phyloP scores from a whole-genome alignment of 2,888 invertebrate species.

The Shargacucullia verbasci region DNA sequence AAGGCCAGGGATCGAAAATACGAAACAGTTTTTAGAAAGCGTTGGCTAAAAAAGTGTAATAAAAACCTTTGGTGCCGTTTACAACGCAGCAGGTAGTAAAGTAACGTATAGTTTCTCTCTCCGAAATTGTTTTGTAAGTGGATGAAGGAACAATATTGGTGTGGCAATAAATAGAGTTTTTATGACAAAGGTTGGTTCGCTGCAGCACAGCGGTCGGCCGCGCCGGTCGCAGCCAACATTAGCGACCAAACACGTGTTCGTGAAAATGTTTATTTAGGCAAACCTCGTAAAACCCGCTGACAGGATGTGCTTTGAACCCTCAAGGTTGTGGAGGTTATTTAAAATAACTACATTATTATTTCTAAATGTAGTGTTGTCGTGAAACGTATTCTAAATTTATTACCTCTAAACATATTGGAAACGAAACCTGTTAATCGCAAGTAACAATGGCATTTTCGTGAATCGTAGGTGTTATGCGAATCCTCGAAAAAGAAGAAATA shows the following conservation, averaged over 20 bases:
- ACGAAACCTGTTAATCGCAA: conserved; percentile 27
- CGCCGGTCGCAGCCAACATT: conserved; percentile 65
- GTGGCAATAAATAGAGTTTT: conserved; percentile 77
- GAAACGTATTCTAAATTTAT: conserved; percentile 43
- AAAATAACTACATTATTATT: conserved; percentile 60
- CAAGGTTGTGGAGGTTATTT: conserved; percentile 83
- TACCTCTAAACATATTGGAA: conserved; percentile 22
- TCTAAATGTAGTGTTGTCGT: conserved; percentile 24
- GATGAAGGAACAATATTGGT: conserved; percentile 74
- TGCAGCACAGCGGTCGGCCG: conserved; percentile 60
- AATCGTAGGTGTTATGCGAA: conserved; percentile 7
- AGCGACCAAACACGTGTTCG: conserved; percentile 80
- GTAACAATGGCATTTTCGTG: conserved; percentile 38
- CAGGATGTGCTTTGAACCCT: conserved; percentile 86
- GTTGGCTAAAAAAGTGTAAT: conserved; percentile 67
- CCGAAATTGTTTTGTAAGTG: conserved; percentile 72
- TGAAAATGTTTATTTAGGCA: conserved; percentile 86
- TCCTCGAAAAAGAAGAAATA: conserved; percentile 6
- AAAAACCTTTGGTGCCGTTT: conserved; percentile 73
- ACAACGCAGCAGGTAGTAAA: conserved; percentile 78
- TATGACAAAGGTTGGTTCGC: conserved; percentile 66
- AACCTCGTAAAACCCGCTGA: conserved; percentile 82
- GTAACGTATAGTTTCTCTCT: conserved; percentile 64
- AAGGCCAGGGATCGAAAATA: conserved; percentile 69
- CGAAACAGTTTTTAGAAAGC: conserved; percentile 78